Evolutionary conservation across 2,888 invertebrate genomes (phyloP).

Genomic region (Hemicrepidius hirtus): DNA sequence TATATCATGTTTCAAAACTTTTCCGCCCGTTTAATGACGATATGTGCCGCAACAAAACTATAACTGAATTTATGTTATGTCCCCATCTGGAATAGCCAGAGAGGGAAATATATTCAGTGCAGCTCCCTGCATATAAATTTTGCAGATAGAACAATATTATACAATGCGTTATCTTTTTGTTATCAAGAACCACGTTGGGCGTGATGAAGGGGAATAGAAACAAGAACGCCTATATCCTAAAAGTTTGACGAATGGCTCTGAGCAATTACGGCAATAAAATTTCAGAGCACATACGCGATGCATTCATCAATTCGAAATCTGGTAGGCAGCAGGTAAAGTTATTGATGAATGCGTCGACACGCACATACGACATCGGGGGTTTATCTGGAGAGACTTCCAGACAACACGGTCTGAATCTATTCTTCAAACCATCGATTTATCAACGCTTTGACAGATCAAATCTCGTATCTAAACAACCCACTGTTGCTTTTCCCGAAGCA

Average conservation of each 20-base stretch:
- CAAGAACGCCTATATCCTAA: not conserved
- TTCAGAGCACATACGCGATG: slow-evolving; percentile 37
- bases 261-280: slow-evolving; percentile 40
- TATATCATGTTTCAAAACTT: slow-evolving; percentile 20
- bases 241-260: slow-evolving; percentile 18
- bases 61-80: slow-evolving; percentile 37
- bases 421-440: slow-evolving; percentile 55
- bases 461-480: slow-evolving; percentile 53
- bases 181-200: not conserved
- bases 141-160: slow-evolving; percentile 31
- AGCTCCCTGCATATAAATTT: slow-evolving; percentile 35
- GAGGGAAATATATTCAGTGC: slow-evolving; percentile 31
- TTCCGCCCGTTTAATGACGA: slow-evolving; percentile 34
- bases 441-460: slow-evolving; percentile 54
- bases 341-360: slow-evolving; percentile 54
- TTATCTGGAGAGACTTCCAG: slow-evolving; percentile 49
- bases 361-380: slow-evolving; percentile 46
- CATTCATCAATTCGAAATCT: slow-evolving; percentile 45
- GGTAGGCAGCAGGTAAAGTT: slow-evolving; percentile 46
- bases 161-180: slow-evolving; percentile 25
- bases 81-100: slow-evolving; percentile 31
- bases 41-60: slow-evolving; percentile 26
- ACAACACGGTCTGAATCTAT: slow-evolving; percentile 51
- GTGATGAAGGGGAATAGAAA: not conserved
- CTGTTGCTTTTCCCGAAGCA: slow-evolving; percentile 36